Percentiles rank a stretch among this genome's conserved stretches.
Evolutionary conservation across 2,113 vertebrate genomes (phyloP).

Genomic region (Forbesichthys agassizii): DNA sequence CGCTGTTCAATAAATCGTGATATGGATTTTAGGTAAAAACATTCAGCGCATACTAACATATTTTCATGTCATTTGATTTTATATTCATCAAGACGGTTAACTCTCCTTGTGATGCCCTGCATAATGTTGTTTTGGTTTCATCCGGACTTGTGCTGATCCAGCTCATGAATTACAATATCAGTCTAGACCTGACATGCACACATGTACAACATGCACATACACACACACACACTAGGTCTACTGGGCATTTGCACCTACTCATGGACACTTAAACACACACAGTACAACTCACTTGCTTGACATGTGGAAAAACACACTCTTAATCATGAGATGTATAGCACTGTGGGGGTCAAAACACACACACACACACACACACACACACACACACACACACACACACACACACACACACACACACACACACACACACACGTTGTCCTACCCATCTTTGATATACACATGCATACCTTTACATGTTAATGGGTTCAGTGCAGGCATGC

Average conservation of each 20-base stretch:
- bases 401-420: not conserved
- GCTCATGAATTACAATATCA: conserved; percentile 1
- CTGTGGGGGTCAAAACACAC: too few relatives aligned
- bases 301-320: too few relatives aligned
- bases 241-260: not conserved
- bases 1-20: too few relatives aligned
- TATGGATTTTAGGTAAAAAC: too few relatives aligned
- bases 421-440: not conserved
- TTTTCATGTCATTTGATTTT: conserved; percentile 1
- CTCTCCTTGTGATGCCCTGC: conserved; percentile 20
- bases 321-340: too few relatives aligned
- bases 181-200: not conserved
- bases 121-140: conserved; percentile 9
- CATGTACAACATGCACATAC: not conserved
- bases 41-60: not conserved
- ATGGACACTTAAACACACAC: not conserved
- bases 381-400: too few relatives aligned
- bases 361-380: too few relatives aligned
- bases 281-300: too few relatives aligned
- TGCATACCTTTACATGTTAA: conserved; percentile 17
- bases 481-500: not conserved
- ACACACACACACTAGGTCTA: not conserved
- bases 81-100: conserved; percentile 24
- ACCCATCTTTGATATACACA: not conserved
- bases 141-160: conserved; percentile 2